Percentiles rank a stretch among this genome's conserved stretches.
These are phyloP conservation scores for Ceyx erithaca DNA, from an alignment of 2,797 vertebrate genomes.

Conservation along the genomic window DNA sequence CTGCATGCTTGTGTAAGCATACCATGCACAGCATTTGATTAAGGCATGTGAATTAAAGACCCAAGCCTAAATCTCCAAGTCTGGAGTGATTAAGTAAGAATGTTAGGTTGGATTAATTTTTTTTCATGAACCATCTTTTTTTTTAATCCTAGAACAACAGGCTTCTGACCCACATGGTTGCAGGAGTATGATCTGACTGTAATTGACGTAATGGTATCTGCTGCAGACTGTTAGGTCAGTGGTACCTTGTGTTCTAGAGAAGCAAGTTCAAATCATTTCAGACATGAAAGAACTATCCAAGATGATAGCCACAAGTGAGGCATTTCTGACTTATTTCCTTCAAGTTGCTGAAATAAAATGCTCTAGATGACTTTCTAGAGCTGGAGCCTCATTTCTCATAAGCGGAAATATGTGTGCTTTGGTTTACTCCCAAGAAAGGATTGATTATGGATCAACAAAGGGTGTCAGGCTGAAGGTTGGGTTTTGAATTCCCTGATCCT, in stretches of 20 bases:
- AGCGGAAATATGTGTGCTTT: not conserved
- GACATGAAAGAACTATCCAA: not conserved
- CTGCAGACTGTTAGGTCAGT: not conserved
- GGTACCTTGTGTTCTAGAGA: not conserved
- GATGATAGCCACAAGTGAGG: not conserved
- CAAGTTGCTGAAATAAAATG: not conserved
- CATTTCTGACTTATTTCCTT: not conserved
- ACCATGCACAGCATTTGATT: not conserved
- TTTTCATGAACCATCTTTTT: not conserved
- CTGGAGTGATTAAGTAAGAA: constrained; percentile 18
- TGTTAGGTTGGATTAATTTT: not conserved
- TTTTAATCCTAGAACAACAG: not conserved
- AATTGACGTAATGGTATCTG: not conserved
- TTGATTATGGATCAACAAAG: not conserved
- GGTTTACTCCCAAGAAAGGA: not conserved
- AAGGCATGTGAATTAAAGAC: constrained; percentile 9
- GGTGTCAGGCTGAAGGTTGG: not conserved
- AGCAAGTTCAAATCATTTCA: not conserved
- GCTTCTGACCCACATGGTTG: not conserved
- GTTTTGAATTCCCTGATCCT: not conserved
- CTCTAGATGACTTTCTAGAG: not conserved
- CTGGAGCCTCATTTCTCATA: not conserved
- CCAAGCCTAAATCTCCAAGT: not conserved
- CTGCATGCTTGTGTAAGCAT: not conserved
- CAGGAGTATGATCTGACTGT: not conserved